A percentile compares a stretch with the other conserved stretches of the same genome.
These are phyloP conservation scores for Urocolius indicus DNA, from an alignment of 2,113 vertebrate species.

Conservation along the genomic window DNA sequence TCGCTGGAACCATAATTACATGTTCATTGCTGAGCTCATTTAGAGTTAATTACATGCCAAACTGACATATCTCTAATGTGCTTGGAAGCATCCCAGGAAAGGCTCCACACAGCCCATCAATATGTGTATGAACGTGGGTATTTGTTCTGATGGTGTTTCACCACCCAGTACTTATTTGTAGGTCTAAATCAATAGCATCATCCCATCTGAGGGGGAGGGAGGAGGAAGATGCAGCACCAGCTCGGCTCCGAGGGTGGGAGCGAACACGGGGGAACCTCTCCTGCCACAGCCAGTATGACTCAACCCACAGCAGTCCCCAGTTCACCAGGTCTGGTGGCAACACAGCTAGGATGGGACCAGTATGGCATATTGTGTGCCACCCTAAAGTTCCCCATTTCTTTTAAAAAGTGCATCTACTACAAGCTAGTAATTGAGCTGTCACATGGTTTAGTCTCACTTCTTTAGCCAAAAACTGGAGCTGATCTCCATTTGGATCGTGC, in stretches of 20 bases:
- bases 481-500: accelerated
- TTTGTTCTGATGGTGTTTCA: not conserved
- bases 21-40: not conserved
- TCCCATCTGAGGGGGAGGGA: too few species aligned
- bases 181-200: not conserved
- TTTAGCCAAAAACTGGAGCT: not conserved
- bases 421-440: accelerated
- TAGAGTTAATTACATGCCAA: conserved; percentile 18
- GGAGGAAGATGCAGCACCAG: not conserved
- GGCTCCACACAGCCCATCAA: not conserved
- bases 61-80: not conserved
- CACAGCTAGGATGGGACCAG: accelerated
- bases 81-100: not conserved
- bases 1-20: not conserved
- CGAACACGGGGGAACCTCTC: not conserved
- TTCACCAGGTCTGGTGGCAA: not conserved
- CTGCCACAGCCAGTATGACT: not conserved
- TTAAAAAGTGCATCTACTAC: not conserved
- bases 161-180: accelerated
- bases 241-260: not conserved
- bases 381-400: not conserved
- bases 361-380: accelerated
- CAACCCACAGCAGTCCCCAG: not conserved
- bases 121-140: accelerated
- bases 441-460: not conserved